Percentiles rank a stretch among this genome's conserved stretches.
Conservation (phyloP, 35 echinoderm and acorn worm species). For the Ptychodera flava region DNA sequence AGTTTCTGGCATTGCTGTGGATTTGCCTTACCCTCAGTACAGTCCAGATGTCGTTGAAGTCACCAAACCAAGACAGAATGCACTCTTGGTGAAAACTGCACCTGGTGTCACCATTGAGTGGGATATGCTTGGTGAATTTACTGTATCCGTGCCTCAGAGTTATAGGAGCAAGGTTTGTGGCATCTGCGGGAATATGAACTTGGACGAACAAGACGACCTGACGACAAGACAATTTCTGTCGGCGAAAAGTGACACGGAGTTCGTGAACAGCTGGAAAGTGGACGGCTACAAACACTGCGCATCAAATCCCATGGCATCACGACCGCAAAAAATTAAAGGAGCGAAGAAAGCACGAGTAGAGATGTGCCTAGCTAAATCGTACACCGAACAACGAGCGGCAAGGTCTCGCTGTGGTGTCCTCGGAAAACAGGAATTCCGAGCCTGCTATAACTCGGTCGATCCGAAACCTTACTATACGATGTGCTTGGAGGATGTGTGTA, state of each 20-base stretch:
- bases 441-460: conserved; percentile 22
- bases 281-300: conserved; percentile 43
- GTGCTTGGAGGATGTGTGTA: conserved; percentile 58
- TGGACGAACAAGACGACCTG: conserved; percentile 28
- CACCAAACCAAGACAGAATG: not conserved
- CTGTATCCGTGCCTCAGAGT: conserved; percentile 8
- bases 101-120: conserved; percentile 40
- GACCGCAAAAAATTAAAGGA: not conserved
- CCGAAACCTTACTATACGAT: conserved; percentile 25
- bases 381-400: not conserved
- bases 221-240: conserved; percentile 49
- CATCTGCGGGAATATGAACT: conserved; percentile 65
- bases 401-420: not conserved
- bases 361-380: not conserved
- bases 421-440: not conserved
- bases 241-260: conserved; percentile 20
- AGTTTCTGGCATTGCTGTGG: conserved; percentile 29
- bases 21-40: conserved; percentile 34
- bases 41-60: conserved; percentile 40
- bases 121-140: conserved; percentile 15
- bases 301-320: not conserved
- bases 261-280: conserved; percentile 71
- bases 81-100: conserved; percentile 24
- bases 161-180: conserved; percentile 27
- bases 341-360: conserved; percentile 17